phyloP scores from a whole-genome alignment of 2,888 invertebrate genomes.

The Falcaria lacertinaria region DNA sequence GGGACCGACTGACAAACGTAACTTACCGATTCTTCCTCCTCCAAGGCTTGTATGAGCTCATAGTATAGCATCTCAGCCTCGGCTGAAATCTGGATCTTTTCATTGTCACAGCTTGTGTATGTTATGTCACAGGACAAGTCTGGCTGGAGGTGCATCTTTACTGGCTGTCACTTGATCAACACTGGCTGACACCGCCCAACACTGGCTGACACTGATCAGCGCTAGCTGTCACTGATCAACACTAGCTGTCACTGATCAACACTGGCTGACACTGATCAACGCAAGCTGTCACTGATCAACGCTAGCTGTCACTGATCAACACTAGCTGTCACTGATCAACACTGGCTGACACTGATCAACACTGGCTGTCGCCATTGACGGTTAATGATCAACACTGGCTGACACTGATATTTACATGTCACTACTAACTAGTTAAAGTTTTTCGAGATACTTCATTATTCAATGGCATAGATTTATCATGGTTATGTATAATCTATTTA shows the following conservation, averaged over 20 bases:
- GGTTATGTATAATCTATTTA: too few relatives aligned
- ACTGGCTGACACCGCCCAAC: constrained; percentile 20
- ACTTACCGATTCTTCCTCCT: constrained; percentile 75
- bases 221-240: too few relatives aligned
- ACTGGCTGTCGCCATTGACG: constrained; percentile 13
- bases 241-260: constrained; percentile 6
- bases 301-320: too few relatives aligned
- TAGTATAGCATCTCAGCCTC: constrained; percentile 76
- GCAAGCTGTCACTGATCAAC: too few relatives aligned
- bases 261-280: too few relatives aligned
- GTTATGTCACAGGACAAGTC: constrained; percentile 63
- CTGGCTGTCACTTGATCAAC: constrained; percentile 25
- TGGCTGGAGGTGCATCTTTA: constrained; percentile 69
- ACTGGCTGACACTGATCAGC: too few relatives aligned
- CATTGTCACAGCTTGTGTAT: constrained; percentile 51
- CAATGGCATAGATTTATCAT: too few relatives aligned
- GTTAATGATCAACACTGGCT: constrained; percentile 5
- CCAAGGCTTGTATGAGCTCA: constrained; percentile 68
- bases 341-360: constrained; percentile 20
- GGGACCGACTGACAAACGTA: constrained; percentile 1
- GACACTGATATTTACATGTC: too few relatives aligned
- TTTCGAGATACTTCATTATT: too few relatives aligned
- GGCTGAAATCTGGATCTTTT: constrained; percentile 67
- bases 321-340: constrained; percentile 28
- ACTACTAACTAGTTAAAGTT: too few relatives aligned